phyloP scores from a whole-genome alignment of 1,140 invertebrate species.

The Ips typographus region DNA sequence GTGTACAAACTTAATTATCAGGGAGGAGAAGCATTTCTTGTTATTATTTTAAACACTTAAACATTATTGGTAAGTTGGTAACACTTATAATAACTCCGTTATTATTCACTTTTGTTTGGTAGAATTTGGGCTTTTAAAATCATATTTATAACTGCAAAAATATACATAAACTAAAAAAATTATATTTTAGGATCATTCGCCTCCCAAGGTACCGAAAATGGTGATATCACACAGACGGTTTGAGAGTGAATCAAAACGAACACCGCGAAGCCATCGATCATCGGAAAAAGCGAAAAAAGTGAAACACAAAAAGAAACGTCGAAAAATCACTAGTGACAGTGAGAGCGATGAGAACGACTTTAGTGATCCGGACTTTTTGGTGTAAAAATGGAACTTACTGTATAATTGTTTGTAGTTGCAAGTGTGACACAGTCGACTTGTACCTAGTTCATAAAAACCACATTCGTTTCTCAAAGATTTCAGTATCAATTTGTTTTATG shows the following conservation, averaged over 20 bases:
- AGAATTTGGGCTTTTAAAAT: constrained; percentile 4
- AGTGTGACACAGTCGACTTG: neutral
- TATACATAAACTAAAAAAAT: constrained; percentile 4
- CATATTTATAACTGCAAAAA: too few species aligned
- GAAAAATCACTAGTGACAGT: constrained; percentile 58
- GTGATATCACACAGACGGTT: constrained; percentile 51
- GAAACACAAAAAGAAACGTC: constrained; percentile 69
- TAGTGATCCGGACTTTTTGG: constrained; percentile 71
- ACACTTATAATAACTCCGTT: neutral
- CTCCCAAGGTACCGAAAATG: constrained; percentile 57
- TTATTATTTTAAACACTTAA: too few species aligned
- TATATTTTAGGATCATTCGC: constrained; percentile 39
- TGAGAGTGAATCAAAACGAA: constrained; percentile 57
- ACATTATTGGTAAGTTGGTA: too few species aligned
- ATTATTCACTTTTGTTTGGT: neutral
- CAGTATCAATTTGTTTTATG: too few species aligned
- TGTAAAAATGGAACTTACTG: constrained; percentile 42
- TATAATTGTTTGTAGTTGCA: neutral
- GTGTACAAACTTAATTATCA: too few species aligned
- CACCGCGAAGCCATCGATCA: constrained; percentile 60
- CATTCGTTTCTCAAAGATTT: too few species aligned
- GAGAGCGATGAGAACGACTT: constrained; percentile 64
- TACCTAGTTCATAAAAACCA: too few species aligned
- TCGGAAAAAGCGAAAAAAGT: constrained; percentile 65
- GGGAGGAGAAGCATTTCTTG: too few species aligned